Evolutionary conservation across 2,888 invertebrate species (phyloP).

Genomic region (Megalurothrips usitatus): DNA sequence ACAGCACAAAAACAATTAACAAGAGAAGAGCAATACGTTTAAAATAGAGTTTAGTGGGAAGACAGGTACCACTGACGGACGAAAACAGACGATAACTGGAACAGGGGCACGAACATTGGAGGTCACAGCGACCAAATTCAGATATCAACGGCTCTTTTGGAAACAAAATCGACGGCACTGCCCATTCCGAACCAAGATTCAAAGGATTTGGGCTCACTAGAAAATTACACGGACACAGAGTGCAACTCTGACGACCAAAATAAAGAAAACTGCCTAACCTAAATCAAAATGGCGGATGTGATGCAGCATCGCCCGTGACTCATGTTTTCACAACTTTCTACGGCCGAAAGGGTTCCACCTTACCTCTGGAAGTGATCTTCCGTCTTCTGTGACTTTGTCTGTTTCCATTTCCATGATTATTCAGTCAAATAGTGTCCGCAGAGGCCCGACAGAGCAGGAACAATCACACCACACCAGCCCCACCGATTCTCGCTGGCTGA

Average conservation of each 20-base stretch:
- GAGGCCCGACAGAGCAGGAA: background rate
- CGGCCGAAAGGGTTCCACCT: constrained; percentile 36
- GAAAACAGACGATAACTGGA: constrained; percentile 25
- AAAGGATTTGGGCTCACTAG: background rate
- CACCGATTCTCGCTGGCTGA: background rate
- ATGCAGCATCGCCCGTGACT: constrained; percentile 1
- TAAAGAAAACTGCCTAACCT: constrained; percentile 32
- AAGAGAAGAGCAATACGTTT: constrained; percentile 15
- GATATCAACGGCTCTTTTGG: background rate
- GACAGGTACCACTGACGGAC: background rate
- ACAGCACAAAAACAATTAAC: background rate
- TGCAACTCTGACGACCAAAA: constrained; percentile 35
- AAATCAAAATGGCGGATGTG: constrained; percentile 16
- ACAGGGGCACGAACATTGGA: constrained; percentile 4
- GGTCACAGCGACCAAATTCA: background rate
- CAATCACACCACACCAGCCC: background rate
- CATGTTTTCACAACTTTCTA: background rate
- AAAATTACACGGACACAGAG: background rate
- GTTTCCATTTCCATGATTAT: constrained; percentile 84
- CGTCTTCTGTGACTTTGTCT: constrained; percentile 83
- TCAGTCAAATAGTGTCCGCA: constrained; percentile 27
- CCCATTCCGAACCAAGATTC: background rate
- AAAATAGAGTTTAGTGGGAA: constrained; percentile 32
- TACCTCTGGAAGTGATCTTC: constrained; percentile 65
- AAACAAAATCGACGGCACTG: background rate